Evolutionary conservation across 2,888 invertebrate species (phyloP), one percentile per base, ranked within the genome.

Genomic region (Hoplodrina blanda): DNA sequence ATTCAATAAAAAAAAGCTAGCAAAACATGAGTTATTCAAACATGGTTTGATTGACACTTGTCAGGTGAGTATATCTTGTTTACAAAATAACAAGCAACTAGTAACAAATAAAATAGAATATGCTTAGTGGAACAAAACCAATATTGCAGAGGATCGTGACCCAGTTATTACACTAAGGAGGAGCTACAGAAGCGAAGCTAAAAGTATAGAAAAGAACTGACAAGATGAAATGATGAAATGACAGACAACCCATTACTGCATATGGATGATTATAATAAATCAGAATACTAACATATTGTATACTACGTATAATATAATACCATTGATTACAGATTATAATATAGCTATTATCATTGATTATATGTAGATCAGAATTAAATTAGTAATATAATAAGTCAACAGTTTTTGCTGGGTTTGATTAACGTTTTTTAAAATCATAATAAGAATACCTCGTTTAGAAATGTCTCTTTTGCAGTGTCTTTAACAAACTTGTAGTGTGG

Each of bases 401-500:
- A 37, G 8, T 5, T 25, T 25, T 7, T 3, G 20, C 19, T 13
- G 7, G 19, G 65, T 50, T 6, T n/a, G 17, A 11, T 13, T 0
- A 15, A 8, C 25, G 25, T 41, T 11, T 41, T 11, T 4, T 17
- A 17, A 17, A 46, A 17, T 17, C 46, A 44, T 15, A 5, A 41
- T 11, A 33, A 6, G 62, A 44, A 17, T 91, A 94, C 94, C 94
- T 94, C 94, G 82, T 87, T 89, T 52, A 86, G 87, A 70, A 92
- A 81, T 19, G 93, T 88, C 72, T 94, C 93, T 72, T 90, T 92
- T 41, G 92, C 88, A 13, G 96, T 93, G 71, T 96, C 94, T 84
- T 93, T 96, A 81, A 97, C 93, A 86, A 97, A 97, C 84, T 96
- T 96, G 89, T 97, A 97, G 88, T 97, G 97, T 0, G 97, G 96